A percentile compares a stretch with the other conserved stretches of the same genome.
These are phyloP conservation scores for Myopa tessellatipennis DNA, from an alignment of 2,888 invertebrate species.

Conservation along the genomic window DNA sequence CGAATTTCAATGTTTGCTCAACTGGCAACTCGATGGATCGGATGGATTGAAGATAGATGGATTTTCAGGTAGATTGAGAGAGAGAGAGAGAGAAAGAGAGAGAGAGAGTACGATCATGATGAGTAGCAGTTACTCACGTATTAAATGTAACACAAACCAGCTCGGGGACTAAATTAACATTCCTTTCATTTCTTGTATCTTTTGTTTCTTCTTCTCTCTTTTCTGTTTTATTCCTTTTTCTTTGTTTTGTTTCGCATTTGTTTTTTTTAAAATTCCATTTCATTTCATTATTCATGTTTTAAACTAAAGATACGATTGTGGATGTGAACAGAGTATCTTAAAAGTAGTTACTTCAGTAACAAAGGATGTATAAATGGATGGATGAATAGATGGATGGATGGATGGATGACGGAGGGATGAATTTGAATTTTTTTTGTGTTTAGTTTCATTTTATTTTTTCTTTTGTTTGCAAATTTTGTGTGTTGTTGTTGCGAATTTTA, in stretches of 20 bases:
- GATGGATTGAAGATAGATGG: neutral
- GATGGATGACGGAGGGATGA: neutral
- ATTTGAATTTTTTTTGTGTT: neutral
- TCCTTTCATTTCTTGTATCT: neutral
- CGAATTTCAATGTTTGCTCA: conserved; percentile 27
- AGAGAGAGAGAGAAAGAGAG: too few relatives aligned
- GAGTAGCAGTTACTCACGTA: neutral
- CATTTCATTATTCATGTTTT: neutral
- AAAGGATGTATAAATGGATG: neutral
- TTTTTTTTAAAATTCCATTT: neutral
- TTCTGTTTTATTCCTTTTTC: neutral
- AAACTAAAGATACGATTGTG: neutral
- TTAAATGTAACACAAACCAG: conserved; percentile 13
- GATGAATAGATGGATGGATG: neutral
- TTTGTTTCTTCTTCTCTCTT: neutral
- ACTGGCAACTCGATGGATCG: neutral
- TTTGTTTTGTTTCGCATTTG: neutral
- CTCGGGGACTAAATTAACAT: neutral
- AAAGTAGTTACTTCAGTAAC: conserved; percentile 19
- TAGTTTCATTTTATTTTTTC: neutral
- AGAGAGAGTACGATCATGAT: too few relatives aligned
- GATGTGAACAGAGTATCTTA: conserved; percentile 4
- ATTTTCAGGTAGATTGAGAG: neutral
- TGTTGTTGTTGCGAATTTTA: conserved; percentile 5
- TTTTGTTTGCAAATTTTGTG: neutral